Evolutionary conservation across 2,797 vertebrate genomes (phyloP).

Genomic region (Peromyscus attwateri): DNA sequence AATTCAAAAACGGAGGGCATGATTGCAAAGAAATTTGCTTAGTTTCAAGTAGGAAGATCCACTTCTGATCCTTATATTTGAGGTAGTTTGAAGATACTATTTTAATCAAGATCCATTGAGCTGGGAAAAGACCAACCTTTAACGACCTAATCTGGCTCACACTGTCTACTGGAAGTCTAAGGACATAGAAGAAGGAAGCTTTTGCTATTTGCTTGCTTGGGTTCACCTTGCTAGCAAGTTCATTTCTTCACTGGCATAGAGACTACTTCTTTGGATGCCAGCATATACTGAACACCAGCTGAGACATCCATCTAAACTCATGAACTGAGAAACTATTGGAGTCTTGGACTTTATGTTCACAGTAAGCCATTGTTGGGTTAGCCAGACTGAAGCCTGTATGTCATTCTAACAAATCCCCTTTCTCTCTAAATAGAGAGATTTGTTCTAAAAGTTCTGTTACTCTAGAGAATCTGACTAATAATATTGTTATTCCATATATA

Average conservation of each 20-base stretch:
- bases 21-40: not conserved
- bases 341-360: not conserved
- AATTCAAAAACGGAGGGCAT: not conserved
- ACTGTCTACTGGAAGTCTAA: not conserved
- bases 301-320: not conserved
- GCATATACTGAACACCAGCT: not conserved
- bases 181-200: not conserved
- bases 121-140: not conserved
- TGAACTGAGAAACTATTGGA: not conserved
- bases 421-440: not conserved
- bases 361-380: not conserved
- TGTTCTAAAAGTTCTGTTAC: not conserved
- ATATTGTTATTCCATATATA: not conserved
- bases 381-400: not conserved
- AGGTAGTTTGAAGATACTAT: not conserved
- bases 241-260: not conserved
- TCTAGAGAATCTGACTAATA: not conserved
- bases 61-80: not conserved
- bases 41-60: not conserved
- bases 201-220: not conserved
- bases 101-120: not conserved
- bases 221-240: not conserved
- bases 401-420: not conserved
- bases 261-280: not conserved
- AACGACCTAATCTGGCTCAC: not conserved